Conservation (phyloP, 2,888 invertebrate species). For the Dione juno region DNA sequence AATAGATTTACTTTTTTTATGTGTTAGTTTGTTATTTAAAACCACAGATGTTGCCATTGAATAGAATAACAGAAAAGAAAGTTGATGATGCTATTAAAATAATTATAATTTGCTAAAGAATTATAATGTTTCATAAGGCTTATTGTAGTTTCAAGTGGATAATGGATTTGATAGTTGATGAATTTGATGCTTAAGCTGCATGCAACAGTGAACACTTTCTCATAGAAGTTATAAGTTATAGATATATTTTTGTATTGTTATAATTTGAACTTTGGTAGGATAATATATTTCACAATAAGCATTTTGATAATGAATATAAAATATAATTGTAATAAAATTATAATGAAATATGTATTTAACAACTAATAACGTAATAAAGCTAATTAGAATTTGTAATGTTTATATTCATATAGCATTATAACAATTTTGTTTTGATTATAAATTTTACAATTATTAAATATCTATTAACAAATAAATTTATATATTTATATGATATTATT, state of each 20-base stretch:
- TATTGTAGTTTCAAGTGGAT: slow-evolving; percentile 34
- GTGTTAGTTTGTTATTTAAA: neutral
- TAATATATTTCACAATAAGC: neutral
- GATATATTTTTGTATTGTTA: neutral
- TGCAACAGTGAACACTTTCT: slow-evolving; percentile 50
- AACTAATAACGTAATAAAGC: slow-evolving; percentile 8
- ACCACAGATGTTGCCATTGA: neutral
- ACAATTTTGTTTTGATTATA: no score
- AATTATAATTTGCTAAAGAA: slow-evolving; percentile 35
- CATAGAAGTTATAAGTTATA: slow-evolving; percentile 18
- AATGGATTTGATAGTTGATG: slow-evolving; percentile 29
- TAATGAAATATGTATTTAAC: neutral
- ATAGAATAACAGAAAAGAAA: slow-evolving; percentile 7
- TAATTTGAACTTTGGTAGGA: neutral
- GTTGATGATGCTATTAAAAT: slow-evolving; percentile 23
- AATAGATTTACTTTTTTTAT: neutral
- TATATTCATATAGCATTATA: neutral
- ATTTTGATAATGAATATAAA: neutral
- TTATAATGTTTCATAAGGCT: slow-evolving; percentile 43
- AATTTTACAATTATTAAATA: no score
- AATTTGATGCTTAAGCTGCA: slow-evolving; percentile 48
- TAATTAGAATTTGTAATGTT: slow-evolving; percentile 17
- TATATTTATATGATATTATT: neutral
- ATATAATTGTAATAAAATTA: neutral
- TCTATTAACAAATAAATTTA: neutral